Evolutionary conservation across 1,140 invertebrate genomes (phyloP).

Genomic region (Onthophagus taurus): DNA sequence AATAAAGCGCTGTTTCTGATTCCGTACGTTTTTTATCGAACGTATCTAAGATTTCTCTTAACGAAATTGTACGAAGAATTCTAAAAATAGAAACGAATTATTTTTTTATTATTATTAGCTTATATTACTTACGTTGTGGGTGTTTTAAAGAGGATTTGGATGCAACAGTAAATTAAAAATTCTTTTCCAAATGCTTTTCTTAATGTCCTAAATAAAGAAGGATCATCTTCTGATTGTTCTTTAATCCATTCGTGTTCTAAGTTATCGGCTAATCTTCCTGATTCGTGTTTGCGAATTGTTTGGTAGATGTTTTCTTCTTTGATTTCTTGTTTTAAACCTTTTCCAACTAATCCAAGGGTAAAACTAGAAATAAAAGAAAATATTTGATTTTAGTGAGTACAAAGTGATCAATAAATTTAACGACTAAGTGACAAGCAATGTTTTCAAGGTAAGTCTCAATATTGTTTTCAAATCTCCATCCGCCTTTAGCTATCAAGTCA

Average conservation of each 20-base stretch:
- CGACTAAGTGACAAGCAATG: background rate
- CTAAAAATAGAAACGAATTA: background rate
- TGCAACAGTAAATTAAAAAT: background rate
- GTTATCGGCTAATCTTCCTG: constrained; percentile 44
- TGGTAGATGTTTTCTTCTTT: constrained; percentile 48
- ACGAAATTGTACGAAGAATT: constrained; percentile 2
- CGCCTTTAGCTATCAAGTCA: background rate
- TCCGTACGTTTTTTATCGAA: constrained; percentile 1
- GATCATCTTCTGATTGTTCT: constrained; percentile 23
- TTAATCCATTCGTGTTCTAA: constrained; percentile 43
- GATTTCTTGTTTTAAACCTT: constrained; percentile 24
- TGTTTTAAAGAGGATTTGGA: constrained; percentile 7
- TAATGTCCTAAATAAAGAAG: constrained; percentile 6
- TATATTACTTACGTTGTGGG: constrained; percentile 8
- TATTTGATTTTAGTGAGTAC: background rate
- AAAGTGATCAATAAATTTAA: background rate
- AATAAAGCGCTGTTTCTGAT: constrained; percentile 52
- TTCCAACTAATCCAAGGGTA: constrained; percentile 1
- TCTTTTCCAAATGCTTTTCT: constrained; percentile 4
- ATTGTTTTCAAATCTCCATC: background rate
- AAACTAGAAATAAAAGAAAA: constrained; percentile 8
- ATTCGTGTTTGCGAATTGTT: constrained; percentile 46
- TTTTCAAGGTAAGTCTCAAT: background rate
- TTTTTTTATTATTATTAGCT: background rate
- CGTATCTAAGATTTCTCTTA: background rate